phyloP scores from a whole-genome alignment of 1,140 invertebrate genomes.

The Ostrea denselamellosa region DNA sequence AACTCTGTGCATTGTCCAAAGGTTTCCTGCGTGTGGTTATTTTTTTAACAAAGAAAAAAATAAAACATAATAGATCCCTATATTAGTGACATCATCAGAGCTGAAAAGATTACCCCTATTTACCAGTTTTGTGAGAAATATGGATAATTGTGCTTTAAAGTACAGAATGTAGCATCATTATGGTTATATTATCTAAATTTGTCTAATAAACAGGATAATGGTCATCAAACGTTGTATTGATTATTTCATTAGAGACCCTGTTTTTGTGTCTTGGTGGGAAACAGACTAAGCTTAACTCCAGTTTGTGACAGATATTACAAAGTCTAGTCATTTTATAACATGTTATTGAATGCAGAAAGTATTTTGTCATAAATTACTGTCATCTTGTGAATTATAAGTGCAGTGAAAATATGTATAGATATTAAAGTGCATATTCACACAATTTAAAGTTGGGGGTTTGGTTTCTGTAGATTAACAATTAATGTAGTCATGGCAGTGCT shows the following conservation, averaged over 20 bases:
- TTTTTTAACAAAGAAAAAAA: background rate
- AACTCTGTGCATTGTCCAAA: background rate
- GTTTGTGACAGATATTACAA: background rate
- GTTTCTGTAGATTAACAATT: too few relatives aligned
- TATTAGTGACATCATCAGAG: background rate
- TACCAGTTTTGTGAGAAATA: background rate
- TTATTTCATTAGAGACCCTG: background rate
- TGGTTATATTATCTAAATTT: conserved; percentile 4
- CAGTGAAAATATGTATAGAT: background rate
- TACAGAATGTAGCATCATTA: background rate
- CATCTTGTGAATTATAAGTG: conserved; percentile 8
- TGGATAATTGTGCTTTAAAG: conserved; percentile 2
- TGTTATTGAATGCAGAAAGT: background rate
- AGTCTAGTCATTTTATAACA: background rate
- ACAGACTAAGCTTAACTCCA: background rate
- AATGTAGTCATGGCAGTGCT: too few relatives aligned
- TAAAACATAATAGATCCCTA: background rate
- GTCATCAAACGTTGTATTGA: background rate
- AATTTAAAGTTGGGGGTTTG: background rate
- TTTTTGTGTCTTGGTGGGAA: background rate
- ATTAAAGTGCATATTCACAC: background rate
- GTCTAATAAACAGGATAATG: background rate
- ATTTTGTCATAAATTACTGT: conserved; percentile 20
- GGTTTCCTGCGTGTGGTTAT: background rate
- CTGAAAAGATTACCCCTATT: conserved; percentile 8